phyloP scores from a whole-genome alignment of 1,140 invertebrate species.

The Euschistus heros region DNA sequence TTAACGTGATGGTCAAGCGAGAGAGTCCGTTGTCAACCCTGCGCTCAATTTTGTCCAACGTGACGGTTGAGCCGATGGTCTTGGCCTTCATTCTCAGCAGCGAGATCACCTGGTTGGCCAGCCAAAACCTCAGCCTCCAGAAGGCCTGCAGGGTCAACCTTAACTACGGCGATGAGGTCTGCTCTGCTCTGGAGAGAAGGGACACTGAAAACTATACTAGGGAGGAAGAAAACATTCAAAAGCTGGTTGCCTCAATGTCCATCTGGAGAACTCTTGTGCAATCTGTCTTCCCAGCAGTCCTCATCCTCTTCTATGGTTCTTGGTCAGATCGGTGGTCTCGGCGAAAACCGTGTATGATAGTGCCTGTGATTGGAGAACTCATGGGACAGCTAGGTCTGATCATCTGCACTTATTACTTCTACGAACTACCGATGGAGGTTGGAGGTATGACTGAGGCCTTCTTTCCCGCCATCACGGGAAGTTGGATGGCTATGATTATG shows the following conservation, averaged over 20 bases:
- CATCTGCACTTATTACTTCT: constrained; percentile 63
- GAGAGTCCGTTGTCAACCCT: constrained; percentile 28
- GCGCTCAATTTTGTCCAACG: constrained; percentile 39
- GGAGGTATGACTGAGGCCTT: constrained; percentile 62
- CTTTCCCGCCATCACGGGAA: constrained; percentile 66
- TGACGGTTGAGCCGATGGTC: constrained; percentile 69
- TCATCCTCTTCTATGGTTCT: constrained; percentile 62
- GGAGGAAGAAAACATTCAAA: constrained; percentile 60
- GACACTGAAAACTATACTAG: constrained; percentile 56
- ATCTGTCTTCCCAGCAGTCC: constrained; percentile 58
- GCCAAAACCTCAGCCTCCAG: constrained; percentile 73
- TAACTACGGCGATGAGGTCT: constrained; percentile 53
- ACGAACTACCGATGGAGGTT: constrained; percentile 53
- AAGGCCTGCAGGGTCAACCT: constrained; percentile 75
- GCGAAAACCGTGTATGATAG: constrained; percentile 70
- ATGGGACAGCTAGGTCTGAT: constrained; percentile 63
- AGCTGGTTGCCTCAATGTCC: constrained; percentile 61
- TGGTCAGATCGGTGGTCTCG: constrained; percentile 43
- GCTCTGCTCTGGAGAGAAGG: constrained; percentile 55
- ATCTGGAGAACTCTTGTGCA: constrained; percentile 72
- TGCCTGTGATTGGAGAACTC: constrained; percentile 71
- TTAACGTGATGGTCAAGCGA: constrained; percentile 41
- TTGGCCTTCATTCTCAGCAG: constrained; percentile 69
- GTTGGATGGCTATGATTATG: constrained; percentile 85
- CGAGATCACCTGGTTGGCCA: constrained; percentile 61